Evolutionary conservation across 2,888 invertebrate genomes (phyloP).

Genomic region (Choreutis nemorana): DNA sequence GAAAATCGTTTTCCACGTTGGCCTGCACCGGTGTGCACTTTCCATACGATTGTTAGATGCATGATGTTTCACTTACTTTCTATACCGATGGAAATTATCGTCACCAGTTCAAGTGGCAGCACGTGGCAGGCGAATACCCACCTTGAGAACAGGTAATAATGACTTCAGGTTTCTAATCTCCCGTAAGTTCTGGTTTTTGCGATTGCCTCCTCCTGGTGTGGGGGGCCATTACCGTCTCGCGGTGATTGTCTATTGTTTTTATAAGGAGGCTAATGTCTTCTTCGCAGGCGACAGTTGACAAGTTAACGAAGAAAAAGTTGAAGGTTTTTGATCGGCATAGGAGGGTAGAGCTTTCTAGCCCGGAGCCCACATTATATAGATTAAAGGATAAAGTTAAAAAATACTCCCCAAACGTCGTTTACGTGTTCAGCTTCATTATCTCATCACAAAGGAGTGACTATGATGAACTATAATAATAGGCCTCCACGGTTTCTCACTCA

Average conservation of each 20-base stretch:
- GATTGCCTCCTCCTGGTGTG: slow-evolving; percentile 32
- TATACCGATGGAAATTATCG: slow-evolving; percentile 26
- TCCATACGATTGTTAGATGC: slow-evolving; percentile 35
- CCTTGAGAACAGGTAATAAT: too few relatives aligned
- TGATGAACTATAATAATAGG: slow-evolving; percentile 37
- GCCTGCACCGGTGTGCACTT: slow-evolving; percentile 1
- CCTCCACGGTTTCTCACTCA: slow-evolving; percentile 30
- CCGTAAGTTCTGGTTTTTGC: too few relatives aligned
- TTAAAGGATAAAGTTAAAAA: too few relatives aligned
- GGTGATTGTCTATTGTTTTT: slow-evolving; percentile 29
- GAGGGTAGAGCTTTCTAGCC: too few relatives aligned
- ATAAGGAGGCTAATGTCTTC: slow-evolving; percentile 18
- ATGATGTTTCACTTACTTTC: slow-evolving; percentile 37
- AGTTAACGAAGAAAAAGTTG: too few relatives aligned
- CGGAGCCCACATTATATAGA: too few relatives aligned
- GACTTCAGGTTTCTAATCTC: too few relatives aligned
- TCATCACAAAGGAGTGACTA: too few relatives aligned
- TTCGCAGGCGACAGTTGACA: slow-evolving; percentile 14
- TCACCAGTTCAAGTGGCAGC: slow-evolving; percentile 9
- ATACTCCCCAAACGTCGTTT: too few relatives aligned
- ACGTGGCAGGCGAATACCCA: too few relatives aligned
- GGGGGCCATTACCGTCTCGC: slow-evolving; percentile 19
- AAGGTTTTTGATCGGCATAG: too few relatives aligned
- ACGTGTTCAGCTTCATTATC: too few relatives aligned
- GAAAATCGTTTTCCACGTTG: slow-evolving; percentile 2